Percentiles rank a stretch among this genome's conserved stretches.
Conservation (phyloP, 2,888 invertebrate genomes). For the Caenorhabditis drosophilae region DNA sequence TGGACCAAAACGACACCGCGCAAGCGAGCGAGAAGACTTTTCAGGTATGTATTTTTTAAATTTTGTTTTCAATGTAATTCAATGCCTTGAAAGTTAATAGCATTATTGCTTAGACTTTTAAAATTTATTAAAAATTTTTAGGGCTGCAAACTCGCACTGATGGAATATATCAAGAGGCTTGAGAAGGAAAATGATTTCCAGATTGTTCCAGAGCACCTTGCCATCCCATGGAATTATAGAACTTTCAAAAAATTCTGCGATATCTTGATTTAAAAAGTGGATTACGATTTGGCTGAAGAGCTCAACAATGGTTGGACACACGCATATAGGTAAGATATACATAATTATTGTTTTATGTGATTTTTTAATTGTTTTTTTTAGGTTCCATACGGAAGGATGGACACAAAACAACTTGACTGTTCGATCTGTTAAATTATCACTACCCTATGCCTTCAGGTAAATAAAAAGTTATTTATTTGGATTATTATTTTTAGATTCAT, state of each 20-base stretch:
- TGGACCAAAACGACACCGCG: slow-evolving; percentile 5
- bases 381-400: slow-evolving; percentile 13
- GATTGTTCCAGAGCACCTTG: slow-evolving; percentile 10
- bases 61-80: slow-evolving; percentile 18
- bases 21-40: slow-evolving; percentile 11
- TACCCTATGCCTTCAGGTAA: slow-evolving; percentile 9
- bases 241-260: slow-evolving; percentile 7
- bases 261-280: not conserved
- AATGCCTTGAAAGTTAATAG: slow-evolving; percentile 16
- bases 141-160: slow-evolving; percentile 12
- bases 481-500: slow-evolving; percentile 24
- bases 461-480: slow-evolving; percentile 16
- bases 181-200: slow-evolving; percentile 6
- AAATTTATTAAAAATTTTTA: slow-evolving; percentile 17
- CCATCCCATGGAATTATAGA: slow-evolving; percentile 11
- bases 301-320: slow-evolving; percentile 5
- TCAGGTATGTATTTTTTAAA: slow-evolving; percentile 12
- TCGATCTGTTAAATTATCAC: slow-evolving; percentile 5
- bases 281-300: slow-evolving; percentile 9
- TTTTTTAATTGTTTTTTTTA: slow-evolving; percentile 5
- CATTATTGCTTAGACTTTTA: slow-evolving; percentile 18
- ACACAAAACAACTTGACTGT: slow-evolving; percentile 14
- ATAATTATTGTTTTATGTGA: slow-evolving; percentile 6
- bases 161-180: slow-evolving; percentile 15
- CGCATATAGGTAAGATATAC: slow-evolving; percentile 15